A percentile compares a stretch with the other conserved stretches of the same genome.
Conservation (phyloP, 2,888 invertebrate genomes). For the Agrochola lota region DNA sequence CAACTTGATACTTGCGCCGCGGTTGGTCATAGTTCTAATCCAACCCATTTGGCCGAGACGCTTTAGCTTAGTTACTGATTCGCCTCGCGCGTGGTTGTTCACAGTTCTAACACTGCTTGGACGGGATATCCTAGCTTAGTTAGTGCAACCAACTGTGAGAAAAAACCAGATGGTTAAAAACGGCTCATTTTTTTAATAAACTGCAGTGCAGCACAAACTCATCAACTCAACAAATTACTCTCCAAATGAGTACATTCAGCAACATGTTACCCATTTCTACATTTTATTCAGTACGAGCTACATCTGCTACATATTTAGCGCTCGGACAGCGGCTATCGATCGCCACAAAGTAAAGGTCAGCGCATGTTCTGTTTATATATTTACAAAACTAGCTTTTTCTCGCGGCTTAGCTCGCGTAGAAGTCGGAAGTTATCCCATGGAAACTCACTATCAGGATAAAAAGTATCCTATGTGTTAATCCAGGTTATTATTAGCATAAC, state of each 20-base stretch:
- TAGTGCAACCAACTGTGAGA: neutral
- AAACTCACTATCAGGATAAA: too few relatives aligned
- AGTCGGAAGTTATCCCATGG: too few relatives aligned
- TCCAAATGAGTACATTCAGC: neutral
- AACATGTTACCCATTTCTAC: neutral
- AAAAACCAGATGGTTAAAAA: neutral
- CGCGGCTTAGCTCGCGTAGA: too few relatives aligned
- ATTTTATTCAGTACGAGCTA: neutral
- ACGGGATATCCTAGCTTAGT: neutral
- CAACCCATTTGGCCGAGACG: too few relatives aligned
- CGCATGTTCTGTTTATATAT: slow-evolving; percentile 16
- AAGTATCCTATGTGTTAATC: too few relatives aligned
- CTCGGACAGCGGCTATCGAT: slow-evolving; percentile 44
- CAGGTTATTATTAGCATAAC: too few relatives aligned
- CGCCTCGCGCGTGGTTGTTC: too few relatives aligned
- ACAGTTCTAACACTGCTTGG: neutral
- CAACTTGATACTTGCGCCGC: too few relatives aligned
- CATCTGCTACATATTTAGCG: slow-evolving; percentile 4
- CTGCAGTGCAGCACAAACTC: neutral
- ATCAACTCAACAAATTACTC: neutral
- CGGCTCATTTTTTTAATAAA: neutral
- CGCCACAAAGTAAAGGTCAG: slow-evolving; percentile 26
- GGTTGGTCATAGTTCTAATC: too few relatives aligned
- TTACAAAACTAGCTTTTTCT: neutral
- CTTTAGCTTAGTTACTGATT: too few relatives aligned